These are phyloP conservation scores for Premnoplex brunnescens DNA, from an alignment of 2,797 vertebrate species.

Conservation along the genomic window DNA sequence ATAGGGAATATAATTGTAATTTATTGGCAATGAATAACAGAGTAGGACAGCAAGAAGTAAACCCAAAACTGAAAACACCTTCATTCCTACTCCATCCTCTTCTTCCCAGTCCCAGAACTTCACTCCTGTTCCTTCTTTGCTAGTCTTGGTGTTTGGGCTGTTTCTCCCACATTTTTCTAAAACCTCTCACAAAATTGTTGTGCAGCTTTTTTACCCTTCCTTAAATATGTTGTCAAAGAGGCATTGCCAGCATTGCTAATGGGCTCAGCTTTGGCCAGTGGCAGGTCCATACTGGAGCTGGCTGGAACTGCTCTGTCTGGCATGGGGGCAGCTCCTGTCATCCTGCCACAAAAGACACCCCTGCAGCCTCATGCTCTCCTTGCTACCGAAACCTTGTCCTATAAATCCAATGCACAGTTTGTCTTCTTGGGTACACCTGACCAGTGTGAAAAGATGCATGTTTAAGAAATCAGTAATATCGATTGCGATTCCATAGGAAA, in stretches of 20 bases:
- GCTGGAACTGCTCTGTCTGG: not conserved
- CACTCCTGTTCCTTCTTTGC: not conserved
- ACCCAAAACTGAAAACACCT: not conserved
- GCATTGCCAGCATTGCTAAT: not conserved
- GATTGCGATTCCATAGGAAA: not conserved
- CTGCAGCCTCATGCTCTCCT: fast-evolving
- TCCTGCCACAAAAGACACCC: not conserved
- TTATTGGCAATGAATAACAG: not conserved
- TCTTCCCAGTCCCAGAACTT: not conserved
- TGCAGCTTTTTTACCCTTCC: not conserved
- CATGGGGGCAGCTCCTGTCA: not conserved
- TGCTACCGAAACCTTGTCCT: not conserved
- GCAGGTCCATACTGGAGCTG: not conserved
- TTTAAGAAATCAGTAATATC: not conserved
- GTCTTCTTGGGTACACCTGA: not conserved
- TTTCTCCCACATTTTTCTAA: not conserved
- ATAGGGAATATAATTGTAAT: not conserved
- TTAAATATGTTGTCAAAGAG: not conserved
- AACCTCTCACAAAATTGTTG: not conserved
- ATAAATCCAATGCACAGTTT: not conserved
- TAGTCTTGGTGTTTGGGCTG: not conserved
- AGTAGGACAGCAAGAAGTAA: not conserved
- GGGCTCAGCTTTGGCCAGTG: not conserved
- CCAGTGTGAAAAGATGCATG: not conserved
- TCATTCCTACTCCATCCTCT: not conserved